Evolutionary conservation across 2,888 invertebrate species (phyloP), one percentile per base, ranked within the genome.

Genomic region (Noctua comes): DNA sequence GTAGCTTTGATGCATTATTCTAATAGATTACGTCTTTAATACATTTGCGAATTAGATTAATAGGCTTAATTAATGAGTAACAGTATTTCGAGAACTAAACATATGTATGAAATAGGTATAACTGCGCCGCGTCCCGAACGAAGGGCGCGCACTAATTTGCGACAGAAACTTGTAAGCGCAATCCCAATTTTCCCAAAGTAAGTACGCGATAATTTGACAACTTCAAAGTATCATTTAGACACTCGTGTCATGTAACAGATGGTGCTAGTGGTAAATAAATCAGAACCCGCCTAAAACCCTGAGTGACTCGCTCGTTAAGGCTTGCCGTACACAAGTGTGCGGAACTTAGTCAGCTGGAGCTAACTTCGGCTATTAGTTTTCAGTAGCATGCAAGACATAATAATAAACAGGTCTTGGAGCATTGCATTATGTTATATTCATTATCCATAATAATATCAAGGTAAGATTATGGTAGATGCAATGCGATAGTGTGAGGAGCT

Each of bases 191-290:
- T 91, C 86, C 86, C 89, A 84, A 89, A 92, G 92, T 90, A 91
- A 92, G 92, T 92, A 91, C 90, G 92, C 93, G 95, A 93, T 95
- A 95, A 95, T 96, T 95, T 94, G 95, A 94, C 94, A 94, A 95
- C 93, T 95, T 96, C 93, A 95, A 96, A 95, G 93, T 95, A 93
- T 95, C 94, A 93, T 95, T 95, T 94, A 93, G 92, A 91, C 88
- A 91, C 91, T 91, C 88, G 92, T 93, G 93, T 94, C 92, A 92
- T 88, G 92, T 89, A 94, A 92, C 96, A 95, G 94, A 95, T 95
- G 95, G 92, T 91, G 89, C 92, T 92, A 91, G 93, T 94, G 94
- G 92, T 93, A 94, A 95, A 95, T 94, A 95, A 94, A 95, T 95
- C 94, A 93, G 91, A 89, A 87, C 90, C 86, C 90, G 92, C 89